These are phyloP conservation scores for Anoplophora glabripennis DNA, from an alignment of 1,140 invertebrate species.

Conservation along the genomic window DNA sequence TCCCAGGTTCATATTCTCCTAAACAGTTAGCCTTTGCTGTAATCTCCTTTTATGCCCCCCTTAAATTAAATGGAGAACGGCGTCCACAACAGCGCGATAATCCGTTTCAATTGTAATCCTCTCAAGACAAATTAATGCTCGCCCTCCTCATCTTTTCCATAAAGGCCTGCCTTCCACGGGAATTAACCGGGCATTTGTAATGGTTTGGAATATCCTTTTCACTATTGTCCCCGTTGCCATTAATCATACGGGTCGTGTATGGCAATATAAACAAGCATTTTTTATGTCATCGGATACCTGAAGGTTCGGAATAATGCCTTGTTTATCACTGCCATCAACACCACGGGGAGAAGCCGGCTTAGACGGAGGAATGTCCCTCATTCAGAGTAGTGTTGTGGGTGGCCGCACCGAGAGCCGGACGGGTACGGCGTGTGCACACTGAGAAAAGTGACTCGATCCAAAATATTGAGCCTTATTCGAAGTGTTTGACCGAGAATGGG, in stretches of 20 bases:
- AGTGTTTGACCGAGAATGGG: too few relatives aligned
- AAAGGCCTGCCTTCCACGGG: not conserved
- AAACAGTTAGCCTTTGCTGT: too few relatives aligned
- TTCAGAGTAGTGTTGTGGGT: constrained; percentile 35
- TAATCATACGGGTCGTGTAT: constrained; percentile 46
- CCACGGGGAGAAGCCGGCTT: constrained; percentile 39
- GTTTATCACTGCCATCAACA: constrained; percentile 51
- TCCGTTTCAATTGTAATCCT: too few relatives aligned
- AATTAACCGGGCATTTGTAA: constrained; percentile 39
- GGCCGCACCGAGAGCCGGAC: constrained; percentile 14
- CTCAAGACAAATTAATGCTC: not conserved
- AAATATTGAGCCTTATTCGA: too few relatives aligned
- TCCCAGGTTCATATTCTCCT: too few relatives aligned
- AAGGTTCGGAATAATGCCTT: constrained; percentile 48
- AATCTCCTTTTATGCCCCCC: too few relatives aligned
- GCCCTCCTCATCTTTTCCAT: not conserved
- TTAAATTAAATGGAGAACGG: too few relatives aligned
- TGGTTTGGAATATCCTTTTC: constrained; percentile 38
- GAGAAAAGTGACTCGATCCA: too few relatives aligned
- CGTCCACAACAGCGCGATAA: too few relatives aligned
- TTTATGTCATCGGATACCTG: constrained; percentile 52
- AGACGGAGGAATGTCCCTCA: constrained; percentile 38
- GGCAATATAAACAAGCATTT: constrained; percentile 51
- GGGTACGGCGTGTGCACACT: too few relatives aligned
- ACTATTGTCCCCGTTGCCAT: constrained; percentile 38